phyloP scores from a whole-genome alignment of 2,113 vertebrate species.

The Sterrhoptilus dennistouni region DNA sequence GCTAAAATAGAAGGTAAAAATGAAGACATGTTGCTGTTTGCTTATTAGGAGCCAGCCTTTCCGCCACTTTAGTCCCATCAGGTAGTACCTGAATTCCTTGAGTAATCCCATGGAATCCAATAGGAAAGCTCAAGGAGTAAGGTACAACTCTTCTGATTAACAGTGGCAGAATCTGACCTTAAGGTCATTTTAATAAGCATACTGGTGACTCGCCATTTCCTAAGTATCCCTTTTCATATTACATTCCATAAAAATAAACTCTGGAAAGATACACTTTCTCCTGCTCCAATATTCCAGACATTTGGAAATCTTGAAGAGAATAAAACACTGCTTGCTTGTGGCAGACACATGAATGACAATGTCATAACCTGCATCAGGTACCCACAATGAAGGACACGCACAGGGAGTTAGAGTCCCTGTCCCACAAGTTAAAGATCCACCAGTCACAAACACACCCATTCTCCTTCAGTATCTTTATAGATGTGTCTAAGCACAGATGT shows the following conservation, averaged over 20 bases:
- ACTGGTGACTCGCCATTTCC: conserved; percentile 28
- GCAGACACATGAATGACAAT: neutral
- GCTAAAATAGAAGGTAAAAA: neutral
- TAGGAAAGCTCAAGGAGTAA: conserved; percentile 19
- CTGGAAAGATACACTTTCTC: neutral
- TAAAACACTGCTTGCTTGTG: neutral
- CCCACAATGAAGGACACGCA: neutral
- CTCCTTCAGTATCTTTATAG: neutral
- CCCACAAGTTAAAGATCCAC: neutral
- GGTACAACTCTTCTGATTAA: conserved; percentile 55
- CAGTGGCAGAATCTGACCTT: conserved; percentile 57
- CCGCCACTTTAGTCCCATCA: neutral
- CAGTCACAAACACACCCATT: neutral
- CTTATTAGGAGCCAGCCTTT: neutral
- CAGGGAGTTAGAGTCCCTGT: neutral
- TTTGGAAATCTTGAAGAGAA: neutral
- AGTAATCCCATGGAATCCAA: conserved; percentile 32
- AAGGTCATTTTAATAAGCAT: conserved; percentile 63
- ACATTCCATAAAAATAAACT: conserved; percentile 40
- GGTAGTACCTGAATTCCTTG: conserved; percentile 22
- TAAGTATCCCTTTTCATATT: conserved; percentile 24
- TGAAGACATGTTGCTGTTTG: neutral
- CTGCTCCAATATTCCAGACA: neutral
- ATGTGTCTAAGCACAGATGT: neutral
- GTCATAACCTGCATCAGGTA: neutral